Evolutionary conservation across 2,888 invertebrate species (phyloP), one percentile per base, ranked within the genome.

Genomic region (Eupelmus urozonus): DNA sequence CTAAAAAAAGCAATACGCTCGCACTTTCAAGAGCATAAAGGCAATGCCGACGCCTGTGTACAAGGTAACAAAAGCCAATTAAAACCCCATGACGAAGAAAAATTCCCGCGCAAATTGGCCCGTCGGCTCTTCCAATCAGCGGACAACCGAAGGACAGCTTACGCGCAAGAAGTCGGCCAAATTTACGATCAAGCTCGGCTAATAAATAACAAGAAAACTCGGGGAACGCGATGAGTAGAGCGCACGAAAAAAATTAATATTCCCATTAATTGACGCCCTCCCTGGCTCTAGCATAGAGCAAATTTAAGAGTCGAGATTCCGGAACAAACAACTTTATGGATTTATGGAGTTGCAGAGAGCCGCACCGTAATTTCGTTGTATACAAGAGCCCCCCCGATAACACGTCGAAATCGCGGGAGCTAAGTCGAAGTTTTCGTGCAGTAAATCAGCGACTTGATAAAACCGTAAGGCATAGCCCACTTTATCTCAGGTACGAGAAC

Each of bases 381-480:
- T 60, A 34, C 45, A 34, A 29, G 34, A 3, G 3, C 34, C 9
- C 34, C 34, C 9, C 34, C 62, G 62, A 71, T 71, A 71, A 62
- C 71, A 62, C 34, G 62, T 62, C 62, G 62, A 71, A 62, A 29
- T 70, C 45, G 57, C 25, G 53, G 11, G n/a, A 20, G 2, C 2
- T 4, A 4, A 53, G 53, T 5, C 23, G 23, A 57, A 74, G 45
- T 66, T 74, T 74, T 59, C 18, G 27, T 49, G 69, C 57, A 78
- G 82, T 85, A 84, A 85, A 85, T 85, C 82, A 82, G 59, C 69
- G 71, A 76, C 81, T 83, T 82, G 80, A 84, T 84, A 84, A 84
- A 83, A 81, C 76, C 66, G 76, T 81, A 71, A 80, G 82, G 63
- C 82, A 82, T 34, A 34, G 9, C 5, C 34, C 9, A 81, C 84